Conservation (phyloP, 2,888 invertebrate species). For the Drosophila colorata region DNA sequence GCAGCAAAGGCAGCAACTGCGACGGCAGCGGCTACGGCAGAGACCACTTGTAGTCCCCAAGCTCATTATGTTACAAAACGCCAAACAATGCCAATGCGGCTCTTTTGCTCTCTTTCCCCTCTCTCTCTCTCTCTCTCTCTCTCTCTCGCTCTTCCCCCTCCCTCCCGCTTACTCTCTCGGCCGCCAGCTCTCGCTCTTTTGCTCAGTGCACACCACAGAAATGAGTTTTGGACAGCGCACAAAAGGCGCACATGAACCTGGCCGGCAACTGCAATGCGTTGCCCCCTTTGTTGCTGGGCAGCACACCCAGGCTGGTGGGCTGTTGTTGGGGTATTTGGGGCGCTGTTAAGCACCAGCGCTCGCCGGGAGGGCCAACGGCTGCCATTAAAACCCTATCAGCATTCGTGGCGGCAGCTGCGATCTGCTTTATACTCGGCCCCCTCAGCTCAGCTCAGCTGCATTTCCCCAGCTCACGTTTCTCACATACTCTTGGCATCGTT, state of each 20-base stretch:
- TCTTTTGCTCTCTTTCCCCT: slow-evolving; percentile 20
- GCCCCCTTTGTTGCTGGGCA: slow-evolving; percentile 10
- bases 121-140: slow-evolving; percentile 1
- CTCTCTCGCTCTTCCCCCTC: not conserved
- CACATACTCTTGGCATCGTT: slow-evolving; percentile 17
- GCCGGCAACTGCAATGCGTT: slow-evolving; percentile 68
- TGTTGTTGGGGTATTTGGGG: not conserved
- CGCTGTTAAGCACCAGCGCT: slow-evolving; percentile 32
- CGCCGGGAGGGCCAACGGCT: slow-evolving; percentile 49
- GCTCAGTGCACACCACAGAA: slow-evolving; percentile 47
- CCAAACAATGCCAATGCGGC: slow-evolving; percentile 80
- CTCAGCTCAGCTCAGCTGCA: slow-evolving; percentile 29
- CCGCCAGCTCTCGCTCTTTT: slow-evolving; percentile 21
- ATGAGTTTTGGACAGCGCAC: slow-evolving; percentile 74
- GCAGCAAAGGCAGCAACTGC: slow-evolving; percentile 38
- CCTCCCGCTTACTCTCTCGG: too few species aligned
- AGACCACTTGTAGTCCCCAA: slow-evolving; percentile 80
- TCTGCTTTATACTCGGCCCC: slow-evolving; percentile 36
- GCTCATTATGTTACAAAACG: slow-evolving; percentile 82
- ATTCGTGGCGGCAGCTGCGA: slow-evolving; percentile 73
- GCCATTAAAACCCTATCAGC: slow-evolving; percentile 79
- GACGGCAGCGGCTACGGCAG: slow-evolving; percentile 53
- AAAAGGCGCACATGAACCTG: slow-evolving; percentile 73
- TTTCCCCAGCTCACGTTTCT: slow-evolving; percentile 34
- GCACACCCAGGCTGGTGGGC: not conserved